Evolutionary conservation across 2,113 vertebrate genomes (phyloP).

Genomic region (Muntiacus muntjak): DNA sequence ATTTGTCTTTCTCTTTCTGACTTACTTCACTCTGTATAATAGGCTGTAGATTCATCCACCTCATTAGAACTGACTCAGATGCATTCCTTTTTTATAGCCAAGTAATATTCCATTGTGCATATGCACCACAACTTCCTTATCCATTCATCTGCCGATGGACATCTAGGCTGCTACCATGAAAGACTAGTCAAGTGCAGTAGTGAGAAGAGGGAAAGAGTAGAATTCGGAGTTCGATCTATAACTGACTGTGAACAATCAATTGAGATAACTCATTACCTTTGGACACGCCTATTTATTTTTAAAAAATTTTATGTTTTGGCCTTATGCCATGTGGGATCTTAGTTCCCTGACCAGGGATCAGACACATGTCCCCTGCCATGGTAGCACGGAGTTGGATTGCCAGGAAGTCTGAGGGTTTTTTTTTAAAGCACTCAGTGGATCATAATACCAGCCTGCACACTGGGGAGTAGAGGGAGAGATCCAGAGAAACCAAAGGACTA

Average conservation of each 20-base stretch:
- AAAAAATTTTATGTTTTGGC: neutral
- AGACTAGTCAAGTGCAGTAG: constrained; percentile 83
- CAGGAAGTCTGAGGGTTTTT: neutral
- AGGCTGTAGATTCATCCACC: neutral
- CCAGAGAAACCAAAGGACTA: neutral
- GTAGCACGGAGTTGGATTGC: neutral
- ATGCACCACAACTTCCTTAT: neutral
- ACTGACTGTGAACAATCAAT: constrained; percentile 84
- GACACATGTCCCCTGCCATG: neutral
- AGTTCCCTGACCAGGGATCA: neutral
- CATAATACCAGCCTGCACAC: neutral
- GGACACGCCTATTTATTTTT: constrained; percentile 73
- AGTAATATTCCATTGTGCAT: neutral
- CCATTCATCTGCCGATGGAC: neutral
- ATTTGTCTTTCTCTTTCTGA: neutral
- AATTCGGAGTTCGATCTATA: constrained; percentile 83
- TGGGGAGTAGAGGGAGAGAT: neutral
- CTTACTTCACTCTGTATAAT: neutral
- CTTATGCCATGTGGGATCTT: neutral
- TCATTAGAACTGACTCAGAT: neutral
- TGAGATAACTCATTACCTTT: constrained; percentile 80
- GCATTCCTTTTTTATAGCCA: neutral
- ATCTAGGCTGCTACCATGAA: neutral
- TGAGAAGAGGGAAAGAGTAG: constrained; percentile 81
- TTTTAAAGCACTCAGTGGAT: neutral